Percentiles rank a stretch among this genome's conserved stretches.
These are phyloP conservation scores for Bufotes viridis DNA, from an alignment of 2,797 vertebrate genomes.

Conservation along the genomic window DNA sequence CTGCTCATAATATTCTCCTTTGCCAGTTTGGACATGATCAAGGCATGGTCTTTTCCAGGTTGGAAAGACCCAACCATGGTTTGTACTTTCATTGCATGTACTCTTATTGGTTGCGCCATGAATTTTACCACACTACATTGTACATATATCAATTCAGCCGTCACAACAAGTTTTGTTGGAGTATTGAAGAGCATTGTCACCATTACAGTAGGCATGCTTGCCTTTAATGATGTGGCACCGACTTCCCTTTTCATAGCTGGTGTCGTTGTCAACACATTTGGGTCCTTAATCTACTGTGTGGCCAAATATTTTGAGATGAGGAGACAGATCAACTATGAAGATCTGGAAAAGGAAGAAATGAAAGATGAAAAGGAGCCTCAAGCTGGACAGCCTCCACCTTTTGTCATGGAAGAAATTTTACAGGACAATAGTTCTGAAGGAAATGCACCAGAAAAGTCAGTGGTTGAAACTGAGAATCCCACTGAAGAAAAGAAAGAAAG, in stretches of 20 bases:
- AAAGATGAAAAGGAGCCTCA: slow-evolving; percentile 73
- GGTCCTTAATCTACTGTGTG: slow-evolving; percentile 92
- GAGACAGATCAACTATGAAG: slow-evolving; percentile 87
- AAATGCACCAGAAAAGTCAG: slow-evolving; percentile 62
- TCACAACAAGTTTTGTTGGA: slow-evolving; percentile 98
- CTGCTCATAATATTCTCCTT: slow-evolving; percentile 84
- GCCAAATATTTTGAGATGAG: slow-evolving; percentile 91
- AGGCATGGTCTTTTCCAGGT: slow-evolving; percentile 90
- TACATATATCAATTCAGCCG: slow-evolving; percentile 98
- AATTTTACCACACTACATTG: slow-evolving; percentile 98
- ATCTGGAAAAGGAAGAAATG: slow-evolving; percentile 82
- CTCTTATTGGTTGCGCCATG: slow-evolving; percentile 95
- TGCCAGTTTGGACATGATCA: slow-evolving; percentile 89
- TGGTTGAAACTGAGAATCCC: slow-evolving; percentile 45
- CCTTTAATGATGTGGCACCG: slow-evolving; percentile 90
- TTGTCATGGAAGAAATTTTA: slow-evolving; percentile 73
- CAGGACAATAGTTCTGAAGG: slow-evolving; percentile 67
- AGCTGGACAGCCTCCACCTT: slow-evolving; percentile 69
- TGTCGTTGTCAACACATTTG: slow-evolving; percentile 93
- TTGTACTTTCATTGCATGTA: slow-evolving; percentile 83
- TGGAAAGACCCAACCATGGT: slow-evolving; percentile 89
- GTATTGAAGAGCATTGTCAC: slow-evolving; percentile 98
- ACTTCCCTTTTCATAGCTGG: slow-evolving; percentile 91
- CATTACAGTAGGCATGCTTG: slow-evolving; percentile 97
- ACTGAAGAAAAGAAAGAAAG: slow-evolving; percentile 59